These are phyloP conservation scores for Esperia sulphurella DNA, from an alignment of 2,888 invertebrate genomes.

Conservation along the genomic window DNA sequence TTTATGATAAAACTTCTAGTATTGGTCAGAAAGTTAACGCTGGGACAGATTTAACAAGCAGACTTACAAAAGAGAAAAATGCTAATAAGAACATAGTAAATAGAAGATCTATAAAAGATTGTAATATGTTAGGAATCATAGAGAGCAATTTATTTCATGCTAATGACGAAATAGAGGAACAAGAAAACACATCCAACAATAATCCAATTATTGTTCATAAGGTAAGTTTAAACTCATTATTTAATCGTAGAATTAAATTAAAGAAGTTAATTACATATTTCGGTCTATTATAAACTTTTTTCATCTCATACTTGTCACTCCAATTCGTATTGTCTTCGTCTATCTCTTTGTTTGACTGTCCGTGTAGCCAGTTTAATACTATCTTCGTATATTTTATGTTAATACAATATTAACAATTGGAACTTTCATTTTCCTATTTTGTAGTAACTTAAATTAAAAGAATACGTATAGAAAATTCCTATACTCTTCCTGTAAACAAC, in stretches of 20 bases:
- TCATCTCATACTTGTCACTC: no score
- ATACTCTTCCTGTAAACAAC: no score
- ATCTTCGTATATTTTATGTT: no score
- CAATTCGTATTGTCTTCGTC: no score
- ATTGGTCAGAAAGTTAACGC: not conserved
- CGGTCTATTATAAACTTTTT: no score
- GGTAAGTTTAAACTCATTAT: conserved; percentile 24
- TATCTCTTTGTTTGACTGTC: no score
- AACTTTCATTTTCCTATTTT: no score
- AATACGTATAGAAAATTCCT: no score
- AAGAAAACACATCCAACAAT: not conserved
- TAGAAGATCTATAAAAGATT: not conserved
- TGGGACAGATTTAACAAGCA: not conserved
- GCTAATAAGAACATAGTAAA: not conserved
- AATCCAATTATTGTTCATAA: conserved; percentile 19
- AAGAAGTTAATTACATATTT: no score
- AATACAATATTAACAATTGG: no score
- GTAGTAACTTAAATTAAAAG: no score
- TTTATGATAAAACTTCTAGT: not conserved
- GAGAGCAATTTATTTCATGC: not conserved
- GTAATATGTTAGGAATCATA: not conserved
- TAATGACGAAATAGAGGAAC: not conserved
- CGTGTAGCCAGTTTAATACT: no score
- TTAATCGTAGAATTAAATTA: conserved; percentile 3
- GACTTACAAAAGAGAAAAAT: not conserved